phyloP scores from a whole-genome alignment of 2,888 invertebrate genomes.

The Tolmerus cingulatus region DNA sequence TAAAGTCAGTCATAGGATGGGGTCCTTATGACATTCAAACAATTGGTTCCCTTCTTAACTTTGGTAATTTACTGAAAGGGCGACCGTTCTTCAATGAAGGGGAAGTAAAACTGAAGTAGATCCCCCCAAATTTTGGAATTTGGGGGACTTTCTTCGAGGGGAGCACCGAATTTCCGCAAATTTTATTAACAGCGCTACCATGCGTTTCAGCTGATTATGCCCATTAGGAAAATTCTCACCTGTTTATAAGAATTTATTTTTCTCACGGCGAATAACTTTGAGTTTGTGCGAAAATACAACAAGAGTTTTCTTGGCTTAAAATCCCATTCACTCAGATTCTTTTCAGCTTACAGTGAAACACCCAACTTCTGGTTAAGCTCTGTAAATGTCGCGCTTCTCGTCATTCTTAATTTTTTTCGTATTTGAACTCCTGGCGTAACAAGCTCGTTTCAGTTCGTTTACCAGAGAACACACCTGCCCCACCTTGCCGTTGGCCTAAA shows the following conservation, averaged over 20 bases:
- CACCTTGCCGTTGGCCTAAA: neutral
- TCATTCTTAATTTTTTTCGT: neutral
- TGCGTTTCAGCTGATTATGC: neutral
- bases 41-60: neutral
- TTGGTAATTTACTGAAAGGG: neutral
- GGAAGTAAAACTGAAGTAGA: neutral
- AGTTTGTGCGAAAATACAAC: neutral
- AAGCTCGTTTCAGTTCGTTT: neutral
- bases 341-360: neutral
- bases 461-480: neutral
- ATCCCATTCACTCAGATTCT: neutral
- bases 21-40: neutral
- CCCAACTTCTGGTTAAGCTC: neutral
- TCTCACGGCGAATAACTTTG: neutral
- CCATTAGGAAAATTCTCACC: neutral
- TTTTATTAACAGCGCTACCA: neutral
- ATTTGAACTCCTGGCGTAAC: neutral
- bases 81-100: neutral
- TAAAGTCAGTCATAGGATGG: neutral
- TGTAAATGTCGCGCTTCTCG: neutral
- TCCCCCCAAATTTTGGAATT: neutral
- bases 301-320: neutral
- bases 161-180: neutral
- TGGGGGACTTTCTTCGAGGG: neutral
- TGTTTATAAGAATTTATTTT: neutral